Base-by-base conservation (phyloP, 2,113 vertebrate genomes). In the Callithrix jacchus region DNA sequence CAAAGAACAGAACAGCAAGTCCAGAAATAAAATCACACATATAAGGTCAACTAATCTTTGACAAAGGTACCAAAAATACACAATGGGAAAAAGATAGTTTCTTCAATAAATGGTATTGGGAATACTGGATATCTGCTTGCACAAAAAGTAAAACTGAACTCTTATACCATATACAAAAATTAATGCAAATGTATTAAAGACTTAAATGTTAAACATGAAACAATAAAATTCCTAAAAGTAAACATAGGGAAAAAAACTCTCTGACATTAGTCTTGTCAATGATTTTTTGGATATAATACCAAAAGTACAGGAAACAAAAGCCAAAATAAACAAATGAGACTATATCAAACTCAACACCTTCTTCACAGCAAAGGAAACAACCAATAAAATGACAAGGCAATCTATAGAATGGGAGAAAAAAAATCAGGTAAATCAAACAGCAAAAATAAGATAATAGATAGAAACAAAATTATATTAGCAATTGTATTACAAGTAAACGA, bases 391-490 rank as follows among this genome's bases (percentile, higher is more conserved):
- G 87, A 89, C 30, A 89, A 76, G 37, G 30, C 1, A 45, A 42
- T 37, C 40, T 47, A 45, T 2, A 11, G 12, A 61, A 89, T 35
- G 40, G 42, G 42, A 32, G 25, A 64, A 80, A 64, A 61, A 97
- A 97, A 81, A 17, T 30, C 7, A 77, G 10, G 37, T 49, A 82
- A 66, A 40, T 37, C 27, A 68, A 87, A 70, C 8, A 74, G n/a
- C 56, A 90, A 52, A 58, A 86, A 77, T 8, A 89, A 76, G 21
- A 10, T 70, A 70, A 77, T 2, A 89, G 66, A 77, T 2, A 89
- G 66, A 70, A 86, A 82, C 47, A 80, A 93, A 95, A 87, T 86
- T 58, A 82, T 30, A 68, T 73, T 42, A 70, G 56, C 84, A 66
- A 85, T 45, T 54, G 58, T 70, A 35, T 45, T 89, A 89, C 85